A percentile compares a stretch with the other conserved stretches of the same genome.
Conservation (phyloP, 2,888 invertebrate genomes). For the Xestia rhomboidea region DNA sequence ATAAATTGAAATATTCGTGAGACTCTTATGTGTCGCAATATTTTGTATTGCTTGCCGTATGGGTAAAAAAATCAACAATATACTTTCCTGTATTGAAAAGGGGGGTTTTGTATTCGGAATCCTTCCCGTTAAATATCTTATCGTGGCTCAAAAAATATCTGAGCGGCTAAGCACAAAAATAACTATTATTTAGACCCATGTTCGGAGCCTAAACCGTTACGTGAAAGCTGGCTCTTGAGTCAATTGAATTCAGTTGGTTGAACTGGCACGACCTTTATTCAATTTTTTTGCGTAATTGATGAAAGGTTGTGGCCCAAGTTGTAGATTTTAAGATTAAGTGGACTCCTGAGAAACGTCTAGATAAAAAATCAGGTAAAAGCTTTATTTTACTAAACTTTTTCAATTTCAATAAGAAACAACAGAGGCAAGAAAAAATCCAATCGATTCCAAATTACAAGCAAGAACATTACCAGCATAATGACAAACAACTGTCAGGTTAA, state of each 20-base stretch:
- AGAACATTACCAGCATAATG: background rate
- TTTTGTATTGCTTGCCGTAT: background rate
- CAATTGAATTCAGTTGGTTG: background rate
- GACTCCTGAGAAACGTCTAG: background rate
- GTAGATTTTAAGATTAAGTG: background rate
- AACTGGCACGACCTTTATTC: background rate
- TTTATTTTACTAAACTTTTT: background rate
- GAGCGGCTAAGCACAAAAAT: background rate
- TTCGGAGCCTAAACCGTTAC: background rate
- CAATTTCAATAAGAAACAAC: background rate
- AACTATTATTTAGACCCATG: background rate
- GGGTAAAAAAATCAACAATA: background rate
- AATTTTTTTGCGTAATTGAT: background rate
- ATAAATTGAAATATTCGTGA: conserved; percentile 19
- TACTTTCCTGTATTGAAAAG: background rate
- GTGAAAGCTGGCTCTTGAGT: background rate
- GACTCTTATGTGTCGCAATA: conserved; percentile 13
- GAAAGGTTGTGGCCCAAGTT: background rate
- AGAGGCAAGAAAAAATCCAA: background rate
- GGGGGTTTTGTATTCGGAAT: background rate
- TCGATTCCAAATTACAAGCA: background rate
- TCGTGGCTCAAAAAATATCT: background rate
- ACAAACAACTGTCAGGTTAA: background rate
- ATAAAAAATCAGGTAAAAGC: background rate
- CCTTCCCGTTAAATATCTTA: background rate